phyloP scores from a whole-genome alignment of 2,797 vertebrate genomes.

The Crocidura indochinensis region DNA sequence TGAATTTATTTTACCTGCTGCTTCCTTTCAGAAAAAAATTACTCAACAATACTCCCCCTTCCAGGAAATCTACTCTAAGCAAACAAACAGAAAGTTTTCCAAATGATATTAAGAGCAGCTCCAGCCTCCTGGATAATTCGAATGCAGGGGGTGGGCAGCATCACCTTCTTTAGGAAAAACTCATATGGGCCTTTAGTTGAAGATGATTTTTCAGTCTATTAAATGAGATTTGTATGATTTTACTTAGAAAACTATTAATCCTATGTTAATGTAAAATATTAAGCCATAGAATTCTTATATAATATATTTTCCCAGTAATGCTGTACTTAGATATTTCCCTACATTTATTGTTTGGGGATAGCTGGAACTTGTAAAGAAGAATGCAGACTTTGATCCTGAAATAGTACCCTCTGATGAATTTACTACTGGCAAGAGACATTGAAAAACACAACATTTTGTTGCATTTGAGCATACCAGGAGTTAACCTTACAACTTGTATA shows the following conservation, averaged over 20 bases:
- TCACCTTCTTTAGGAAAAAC: too few relatives aligned
- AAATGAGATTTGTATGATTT: slow-evolving; percentile 54
- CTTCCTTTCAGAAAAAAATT: too few relatives aligned
- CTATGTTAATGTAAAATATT: slow-evolving; percentile 51
- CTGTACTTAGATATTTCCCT: slow-evolving; percentile 47
- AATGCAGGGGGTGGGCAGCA: too few relatives aligned
- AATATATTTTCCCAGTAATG: slow-evolving; percentile 35
- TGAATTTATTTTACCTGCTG: too few relatives aligned
- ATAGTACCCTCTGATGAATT: slow-evolving; percentile 27
- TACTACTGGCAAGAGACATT: slow-evolving; percentile 39
- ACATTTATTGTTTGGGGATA: slow-evolving; percentile 60
- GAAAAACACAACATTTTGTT: slow-evolving; percentile 35
- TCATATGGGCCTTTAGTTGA: slow-evolving; percentile 50
- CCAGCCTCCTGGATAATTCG: too few relatives aligned
- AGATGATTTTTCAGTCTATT: slow-evolving; percentile 32
- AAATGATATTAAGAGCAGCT: too few relatives aligned
- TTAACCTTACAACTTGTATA: too few relatives aligned
- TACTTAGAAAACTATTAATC: slow-evolving; percentile 62
- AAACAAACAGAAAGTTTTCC: too few relatives aligned
- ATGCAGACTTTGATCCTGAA: slow-evolving; percentile 58
- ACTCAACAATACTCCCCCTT: too few relatives aligned
- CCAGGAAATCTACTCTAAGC: too few relatives aligned
- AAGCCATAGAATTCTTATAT: slow-evolving; percentile 42
- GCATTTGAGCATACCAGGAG: too few relatives aligned
- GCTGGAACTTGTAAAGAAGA: slow-evolving; percentile 27